Base-by-base conservation (phyloP, 2,797 vertebrate species). In the Erpetoichthys calabaricus region DNA sequence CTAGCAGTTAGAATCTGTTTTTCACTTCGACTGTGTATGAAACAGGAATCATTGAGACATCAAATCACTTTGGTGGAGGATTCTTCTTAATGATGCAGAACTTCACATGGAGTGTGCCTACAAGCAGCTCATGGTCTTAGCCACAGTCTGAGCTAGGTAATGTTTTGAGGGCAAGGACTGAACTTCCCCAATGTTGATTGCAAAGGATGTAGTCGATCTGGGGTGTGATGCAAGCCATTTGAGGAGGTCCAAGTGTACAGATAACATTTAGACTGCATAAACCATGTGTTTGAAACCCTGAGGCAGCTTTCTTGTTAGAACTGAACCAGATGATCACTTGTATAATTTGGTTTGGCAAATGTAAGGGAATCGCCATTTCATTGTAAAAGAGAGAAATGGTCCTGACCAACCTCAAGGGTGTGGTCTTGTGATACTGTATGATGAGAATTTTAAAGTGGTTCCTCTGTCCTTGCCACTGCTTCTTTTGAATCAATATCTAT, bases 141-240 rank as follows among this genome's bases (percentile, higher is more conserved):
- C 51, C 51, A 25, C 5, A 52, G 51, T 52, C 51, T n/a, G 51
- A 9, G 52, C 51, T 5, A 52, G 51, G 51, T 9, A 52, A 52
- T n/a, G 51, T 52, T 52, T 52, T 52, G 51, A 52, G n/a, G 10
- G 51, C 51, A 25, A 52, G 51, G 51, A 52, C 51, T 52, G 51
- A 52, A 52, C 51, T 52, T 52, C 41, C 41, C 51, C 51, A 52
- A 25, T 25, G 5, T 52, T 6, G 51, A 52, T 25, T 52, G 51
- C 51, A 52, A 52, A 52, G 51, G 41, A 52, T 52, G 51, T 52
- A 52, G 51, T 52, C 51, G n/a, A 52, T 52, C 51, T 52, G 51
- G 25, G 41, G n/a, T 52, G 51, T 25, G 5, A 52, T 52, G 51
- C 5, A n/a, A 25, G n/a, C 4, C 51, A 52, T 52, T 41, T 9